A percentile compares a stretch with the other conserved stretches of the same genome.
phyloP scores from a whole-genome alignment of 2,113 vertebrate species.

The Barbus barbus region DNA sequence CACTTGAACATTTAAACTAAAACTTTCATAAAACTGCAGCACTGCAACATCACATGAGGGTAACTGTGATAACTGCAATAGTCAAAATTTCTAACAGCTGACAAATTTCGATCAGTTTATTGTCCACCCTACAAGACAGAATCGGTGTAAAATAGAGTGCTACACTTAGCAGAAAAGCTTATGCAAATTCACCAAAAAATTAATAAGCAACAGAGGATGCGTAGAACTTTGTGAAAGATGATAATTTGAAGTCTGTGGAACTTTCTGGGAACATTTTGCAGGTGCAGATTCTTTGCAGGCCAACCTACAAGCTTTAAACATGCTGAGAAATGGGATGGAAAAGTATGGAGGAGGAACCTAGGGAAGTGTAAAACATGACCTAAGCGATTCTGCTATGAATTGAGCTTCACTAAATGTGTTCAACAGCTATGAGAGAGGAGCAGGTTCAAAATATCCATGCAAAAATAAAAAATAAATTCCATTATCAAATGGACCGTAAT shows the following conservation, averaged over 20 bases:
- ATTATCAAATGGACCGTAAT: conserved; percentile 15
- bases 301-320: not conserved
- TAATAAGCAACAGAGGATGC: not conserved
- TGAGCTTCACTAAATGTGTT: not conserved
- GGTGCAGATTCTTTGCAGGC: not conserved
- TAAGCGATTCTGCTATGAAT: not conserved
- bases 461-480: not conserved
- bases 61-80: not conserved
- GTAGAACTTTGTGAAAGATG: not conserved
- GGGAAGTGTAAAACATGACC: not conserved
- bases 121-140: too few relatives aligned
- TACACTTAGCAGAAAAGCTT: too few relatives aligned
- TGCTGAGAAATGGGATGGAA: not conserved
- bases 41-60: not conserved
- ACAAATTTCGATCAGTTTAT: not conserved
- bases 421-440: conserved; percentile 2
- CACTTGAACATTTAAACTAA: not conserved
- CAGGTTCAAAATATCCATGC: not conserved
- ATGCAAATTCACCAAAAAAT: not conserved
- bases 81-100: not conserved
- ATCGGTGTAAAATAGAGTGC: too few relatives aligned
- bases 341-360: not conserved
- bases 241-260: not conserved
- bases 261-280: not conserved
- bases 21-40: not conserved